Percentiles rank a stretch among this genome's conserved stretches.
These are phyloP conservation scores for Notodonta ziczac DNA, from an alignment of 2,888 invertebrate species.

Conservation along the genomic window DNA sequence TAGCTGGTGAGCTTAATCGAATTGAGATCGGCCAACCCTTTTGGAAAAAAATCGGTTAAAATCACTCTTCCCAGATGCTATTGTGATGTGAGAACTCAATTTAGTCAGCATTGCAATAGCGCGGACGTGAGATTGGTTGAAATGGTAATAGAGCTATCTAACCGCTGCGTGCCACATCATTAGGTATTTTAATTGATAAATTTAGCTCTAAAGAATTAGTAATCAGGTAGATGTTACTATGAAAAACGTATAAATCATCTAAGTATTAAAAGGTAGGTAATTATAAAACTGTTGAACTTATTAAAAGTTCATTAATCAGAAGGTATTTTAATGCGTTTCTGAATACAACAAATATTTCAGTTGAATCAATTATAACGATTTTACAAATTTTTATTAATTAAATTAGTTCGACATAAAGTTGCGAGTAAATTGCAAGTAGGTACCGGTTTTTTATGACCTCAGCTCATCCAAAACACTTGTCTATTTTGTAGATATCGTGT, in stretches of 20 bases:
- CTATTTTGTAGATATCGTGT: neutral
- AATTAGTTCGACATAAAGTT: neutral
- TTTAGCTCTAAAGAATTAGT: constrained; percentile 20
- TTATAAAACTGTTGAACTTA: no score
- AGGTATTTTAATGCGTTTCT: neutral
- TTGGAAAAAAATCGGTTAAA: constrained; percentile 78
- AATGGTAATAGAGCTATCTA: constrained; percentile 75
- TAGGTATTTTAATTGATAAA: constrained; percentile 31
- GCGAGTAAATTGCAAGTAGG: neutral
- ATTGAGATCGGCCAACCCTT: constrained; percentile 83
- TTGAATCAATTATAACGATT: neutral
- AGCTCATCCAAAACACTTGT: neutral
- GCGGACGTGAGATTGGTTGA: constrained; percentile 64
- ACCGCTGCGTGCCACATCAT: constrained; percentile 34
- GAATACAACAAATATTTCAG: neutral
- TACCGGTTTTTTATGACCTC: neutral
- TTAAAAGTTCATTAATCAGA: neutral
- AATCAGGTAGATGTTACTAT: constrained; percentile 15
- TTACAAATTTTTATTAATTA: neutral
- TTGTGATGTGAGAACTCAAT: constrained; percentile 84
- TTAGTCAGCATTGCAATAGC: constrained; percentile 67
- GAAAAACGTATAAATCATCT: neutral
- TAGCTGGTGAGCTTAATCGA: constrained; percentile 72
- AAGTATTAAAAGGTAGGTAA: no score
- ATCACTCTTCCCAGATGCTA: constrained; percentile 72